phyloP scores from a whole-genome alignment of 2,113 vertebrate genomes.

The Cynopterus brachyotis region DNA sequence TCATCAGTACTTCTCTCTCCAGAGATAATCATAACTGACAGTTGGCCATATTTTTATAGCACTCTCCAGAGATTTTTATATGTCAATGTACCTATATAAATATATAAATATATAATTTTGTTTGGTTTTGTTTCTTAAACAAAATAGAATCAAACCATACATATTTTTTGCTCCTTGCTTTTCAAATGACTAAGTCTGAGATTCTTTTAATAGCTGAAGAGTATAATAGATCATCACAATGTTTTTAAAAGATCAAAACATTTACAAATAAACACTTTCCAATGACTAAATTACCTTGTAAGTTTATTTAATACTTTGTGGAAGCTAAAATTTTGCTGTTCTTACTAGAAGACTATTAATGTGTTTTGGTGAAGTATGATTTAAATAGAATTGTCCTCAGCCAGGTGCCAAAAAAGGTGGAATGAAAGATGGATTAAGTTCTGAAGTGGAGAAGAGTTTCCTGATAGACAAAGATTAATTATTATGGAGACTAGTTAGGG shows the following conservation, averaged over 20 bases:
- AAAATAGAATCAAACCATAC: not conserved
- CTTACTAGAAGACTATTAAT: not conserved
- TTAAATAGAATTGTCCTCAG: not conserved
- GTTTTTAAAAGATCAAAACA: constrained; percentile 4
- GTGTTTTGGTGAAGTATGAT: not conserved
- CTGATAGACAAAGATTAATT: not conserved
- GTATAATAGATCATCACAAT: not conserved
- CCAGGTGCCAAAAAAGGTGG: not conserved
- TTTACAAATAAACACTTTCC: not conserved
- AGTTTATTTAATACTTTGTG: not conserved
- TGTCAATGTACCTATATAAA: not conserved
- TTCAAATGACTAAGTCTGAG: not conserved
- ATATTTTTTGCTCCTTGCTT: not conserved
- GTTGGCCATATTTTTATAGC: not conserved
- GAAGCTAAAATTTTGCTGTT: not conserved
- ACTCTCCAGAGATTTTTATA: not conserved
- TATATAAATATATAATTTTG: not conserved
- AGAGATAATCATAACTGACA: not conserved
- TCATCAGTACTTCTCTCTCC: not conserved
- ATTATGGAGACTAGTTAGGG: not conserved
- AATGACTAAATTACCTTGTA: not conserved
- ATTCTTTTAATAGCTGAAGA: not conserved
- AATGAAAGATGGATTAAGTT: not conserved
- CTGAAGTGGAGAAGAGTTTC: not conserved
- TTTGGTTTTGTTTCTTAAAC: not conserved